Conservation (phyloP, 2,113 vertebrate species). For the Muntiacus reevesi region DNA sequence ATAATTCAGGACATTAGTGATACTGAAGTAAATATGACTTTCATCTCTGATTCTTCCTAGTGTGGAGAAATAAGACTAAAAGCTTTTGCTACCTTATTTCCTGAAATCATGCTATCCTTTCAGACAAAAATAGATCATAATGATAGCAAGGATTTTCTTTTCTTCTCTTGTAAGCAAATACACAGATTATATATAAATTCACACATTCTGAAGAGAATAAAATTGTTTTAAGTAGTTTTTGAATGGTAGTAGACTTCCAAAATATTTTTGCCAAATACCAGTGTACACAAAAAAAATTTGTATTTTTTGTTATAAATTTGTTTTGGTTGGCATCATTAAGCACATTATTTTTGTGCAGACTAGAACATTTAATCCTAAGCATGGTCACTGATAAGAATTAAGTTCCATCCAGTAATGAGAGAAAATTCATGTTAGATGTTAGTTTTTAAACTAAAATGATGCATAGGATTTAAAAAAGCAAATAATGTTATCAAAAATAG, state of each 20-base stretch:
- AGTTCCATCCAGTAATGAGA: background rate
- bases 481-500: background rate
- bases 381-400: background rate
- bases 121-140: constrained; percentile 59
- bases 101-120: constrained; percentile 49
- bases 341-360: background rate
- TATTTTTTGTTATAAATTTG: constrained; percentile 18
- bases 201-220: background rate
- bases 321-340: background rate
- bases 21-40: constrained; percentile 74
- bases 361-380: background rate
- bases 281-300: background rate
- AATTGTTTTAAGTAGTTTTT: background rate
- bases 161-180: background rate
- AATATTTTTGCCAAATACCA: background rate
- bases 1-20: constrained; percentile 68
- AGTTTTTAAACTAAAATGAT: background rate
- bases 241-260: background rate
- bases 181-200: background rate
- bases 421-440: constrained; percentile 10
- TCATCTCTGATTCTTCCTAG: constrained; percentile 79
- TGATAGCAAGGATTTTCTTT: background rate
- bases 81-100: constrained; percentile 58
- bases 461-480: background rate
- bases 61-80: constrained; percentile 71